Evolutionary conservation across 2,797 vertebrate genomes (phyloP), one percentile per base, ranked within the genome.

Genomic region (Cichlasoma orientale): DNA sequence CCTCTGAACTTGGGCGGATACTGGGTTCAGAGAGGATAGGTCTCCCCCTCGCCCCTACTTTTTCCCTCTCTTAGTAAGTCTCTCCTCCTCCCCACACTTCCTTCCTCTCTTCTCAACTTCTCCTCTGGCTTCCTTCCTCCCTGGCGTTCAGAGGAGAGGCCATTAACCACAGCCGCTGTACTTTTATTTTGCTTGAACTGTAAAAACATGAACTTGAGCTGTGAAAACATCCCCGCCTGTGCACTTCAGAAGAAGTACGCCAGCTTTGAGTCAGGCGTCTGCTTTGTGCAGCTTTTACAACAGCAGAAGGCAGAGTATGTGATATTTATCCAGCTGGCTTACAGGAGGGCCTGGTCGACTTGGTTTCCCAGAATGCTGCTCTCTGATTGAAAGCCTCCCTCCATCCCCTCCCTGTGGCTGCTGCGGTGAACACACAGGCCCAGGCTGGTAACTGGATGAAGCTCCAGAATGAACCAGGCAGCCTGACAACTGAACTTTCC

Each of bases 371-470:
- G 85, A 86, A 87, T 86, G 75, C 80, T 71, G 56, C 61, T 87
- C 78, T 88, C 77, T 86, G 74, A 88, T 82, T 79, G 84, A 79
- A 89, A 80, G 55, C 80, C 78, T 77, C 72, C 69, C 68, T 79
- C 71, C n/a, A 69, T 83, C 84, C 82, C 82, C 83, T 88, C 85
- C 85, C 88, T 90, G 82, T 84, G 86, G 85, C 85, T 80, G 75
- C 73, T 86, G 84, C 47, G 85, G 89, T 83, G 63, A 87, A 69
- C 80, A 19, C 84, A 79, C 88, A 89, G 83, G 86, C 83, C 84
- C 52, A 53, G 81, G 77, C 88, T 84, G 83, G 77, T 89, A 71
- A 58, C 61, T 71, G 74, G 77, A 69, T 85, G 36, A 75, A 80
- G 63, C 80, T 87, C 57, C 59, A 69, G 38, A 66, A 76, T 77